These are phyloP conservation scores for Sebastes itinus DNA, from an alignment of 2,797 vertebrate species.

Conservation along the genomic window DNA sequence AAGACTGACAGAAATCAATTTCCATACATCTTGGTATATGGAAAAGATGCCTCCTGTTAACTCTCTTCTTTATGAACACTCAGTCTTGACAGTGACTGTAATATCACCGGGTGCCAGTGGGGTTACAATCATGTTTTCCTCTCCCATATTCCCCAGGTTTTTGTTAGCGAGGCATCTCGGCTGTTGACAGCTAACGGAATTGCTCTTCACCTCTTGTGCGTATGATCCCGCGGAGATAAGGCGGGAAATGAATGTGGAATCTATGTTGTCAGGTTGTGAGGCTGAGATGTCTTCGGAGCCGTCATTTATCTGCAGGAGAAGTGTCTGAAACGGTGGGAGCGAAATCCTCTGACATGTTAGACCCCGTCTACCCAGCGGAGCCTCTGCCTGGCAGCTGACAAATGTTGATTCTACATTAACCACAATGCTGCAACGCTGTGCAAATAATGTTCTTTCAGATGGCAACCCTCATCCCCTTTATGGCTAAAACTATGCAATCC, in stretches of 20 bases:
- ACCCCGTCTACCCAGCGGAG: constrained; percentile 40
- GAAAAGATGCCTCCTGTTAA: constrained; percentile 27
- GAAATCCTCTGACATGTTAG: constrained; percentile 61
- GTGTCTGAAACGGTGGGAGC: constrained; percentile 56
- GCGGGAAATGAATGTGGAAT: constrained; percentile 75
- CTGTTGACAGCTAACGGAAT: constrained; percentile 79
- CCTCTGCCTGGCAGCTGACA: constrained; percentile 74
- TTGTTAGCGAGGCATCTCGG: constrained; percentile 60
- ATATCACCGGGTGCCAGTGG: constrained; percentile 70
- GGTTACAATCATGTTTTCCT: constrained; percentile 81
- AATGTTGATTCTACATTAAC: constrained; percentile 84
- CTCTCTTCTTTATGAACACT: constrained; percentile 38
- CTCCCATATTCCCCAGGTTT: constrained; percentile 72
- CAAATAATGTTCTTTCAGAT: constrained; percentile 82
- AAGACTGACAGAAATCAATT: constrained; percentile 15
- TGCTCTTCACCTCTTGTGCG: constrained; percentile 69
- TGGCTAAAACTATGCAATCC: constrained; percentile 68
- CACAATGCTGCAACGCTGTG: constrained; percentile 71
- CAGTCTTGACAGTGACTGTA: constrained; percentile 52
- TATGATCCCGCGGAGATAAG: constrained; percentile 68
- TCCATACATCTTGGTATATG: constrained; percentile 25
- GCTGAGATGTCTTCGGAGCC: constrained; percentile 67
- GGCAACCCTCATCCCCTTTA: constrained; percentile 74
- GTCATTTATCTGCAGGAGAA: constrained; percentile 73
- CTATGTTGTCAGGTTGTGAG: constrained; percentile 72